Evolutionary conservation across 2,797 vertebrate genomes (phyloP), one percentile per base, ranked within the genome.

Genomic region (Lutra lutra): DNA sequence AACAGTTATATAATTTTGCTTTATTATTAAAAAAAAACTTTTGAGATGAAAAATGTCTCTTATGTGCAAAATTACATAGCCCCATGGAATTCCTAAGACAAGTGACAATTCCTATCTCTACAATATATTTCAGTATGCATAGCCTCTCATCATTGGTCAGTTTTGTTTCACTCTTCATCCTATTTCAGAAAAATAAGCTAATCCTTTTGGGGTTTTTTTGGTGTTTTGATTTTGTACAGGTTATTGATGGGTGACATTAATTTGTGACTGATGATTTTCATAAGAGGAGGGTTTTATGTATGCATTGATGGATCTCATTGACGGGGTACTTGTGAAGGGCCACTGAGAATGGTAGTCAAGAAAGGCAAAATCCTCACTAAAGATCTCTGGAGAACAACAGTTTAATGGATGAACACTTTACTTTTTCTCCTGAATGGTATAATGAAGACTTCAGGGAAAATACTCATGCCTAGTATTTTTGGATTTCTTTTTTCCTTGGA

Each of bases 381-480:
- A 7, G 43, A 66, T 95, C 75, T 83, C 32, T 32, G 2, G 43
- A 89, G 51, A 96, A 43, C 8, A 92, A 73, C 2, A 43, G 35
- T 56, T 82, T 20, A 60, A 62, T 83, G 18, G 21, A 32, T 73
- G 25, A 56, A 18, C 23, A 23, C 2, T 60, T 64, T 88, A 15
- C 73, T 95, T 35, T 86, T 86, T n/a, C 46, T 75, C 40, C 64
- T 48, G 17, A 89, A 60, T 2, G 29, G 35, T 23, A 27, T 56
- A 92, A 68, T 56, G 72, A 94, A 92, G 11, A 29, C 27, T 58
- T 80, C 68, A 85, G 66, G 17, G 32, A 43, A 89, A 94, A 93
- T 54, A 82, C 48, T 64, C 40, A 40, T 72, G 43, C 21, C 48
- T 9, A 9, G 25, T 75, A 72, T 72, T 80, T 91, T 5, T 9